These are phyloP conservation scores for Eubasilissa regina DNA, from an alignment of 1,140 invertebrate genomes.

Conservation along the genomic window DNA sequence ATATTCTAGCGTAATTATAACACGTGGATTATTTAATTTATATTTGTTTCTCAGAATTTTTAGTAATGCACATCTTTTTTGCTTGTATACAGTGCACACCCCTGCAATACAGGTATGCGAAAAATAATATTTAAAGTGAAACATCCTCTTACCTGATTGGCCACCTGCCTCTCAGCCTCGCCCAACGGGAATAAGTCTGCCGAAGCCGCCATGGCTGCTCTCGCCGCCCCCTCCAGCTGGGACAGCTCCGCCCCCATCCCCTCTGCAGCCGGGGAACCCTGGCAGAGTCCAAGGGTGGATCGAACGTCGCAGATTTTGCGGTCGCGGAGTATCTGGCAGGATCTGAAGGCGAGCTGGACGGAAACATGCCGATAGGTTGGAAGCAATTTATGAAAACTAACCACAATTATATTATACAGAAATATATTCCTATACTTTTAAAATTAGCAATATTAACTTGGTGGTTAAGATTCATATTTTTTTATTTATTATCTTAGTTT, in stretches of 20 bases:
- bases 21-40: too few relatives aligned
- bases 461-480: too few relatives aligned
- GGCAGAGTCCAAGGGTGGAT: conserved; percentile 70
- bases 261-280: conserved; percentile 62
- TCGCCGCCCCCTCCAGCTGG: conserved; percentile 68
- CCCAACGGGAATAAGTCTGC: conserved; percentile 74
- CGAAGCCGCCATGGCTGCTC: conserved; percentile 70
- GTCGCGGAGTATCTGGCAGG: conserved; percentile 76
- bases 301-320: conserved; percentile 74
- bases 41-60: too few relatives aligned
- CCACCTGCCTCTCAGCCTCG: conserved; percentile 76
- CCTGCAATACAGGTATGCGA: not conserved
- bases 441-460: too few relatives aligned
- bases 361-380: conserved; percentile 60
- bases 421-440: too few relatives aligned
- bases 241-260: conserved; percentile 65
- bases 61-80: too few relatives aligned
- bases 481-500: too few relatives aligned
- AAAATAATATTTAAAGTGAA: not conserved
- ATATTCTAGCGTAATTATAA: too few relatives aligned
- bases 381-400: too few relatives aligned
- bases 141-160: conserved; percentile 70
- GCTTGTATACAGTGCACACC: too few relatives aligned
- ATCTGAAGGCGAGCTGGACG: conserved; percentile 76
- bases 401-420: too few relatives aligned